phyloP scores from a whole-genome alignment of 2,113 vertebrate species.

The Onychorhynchus coronatus region DNA sequence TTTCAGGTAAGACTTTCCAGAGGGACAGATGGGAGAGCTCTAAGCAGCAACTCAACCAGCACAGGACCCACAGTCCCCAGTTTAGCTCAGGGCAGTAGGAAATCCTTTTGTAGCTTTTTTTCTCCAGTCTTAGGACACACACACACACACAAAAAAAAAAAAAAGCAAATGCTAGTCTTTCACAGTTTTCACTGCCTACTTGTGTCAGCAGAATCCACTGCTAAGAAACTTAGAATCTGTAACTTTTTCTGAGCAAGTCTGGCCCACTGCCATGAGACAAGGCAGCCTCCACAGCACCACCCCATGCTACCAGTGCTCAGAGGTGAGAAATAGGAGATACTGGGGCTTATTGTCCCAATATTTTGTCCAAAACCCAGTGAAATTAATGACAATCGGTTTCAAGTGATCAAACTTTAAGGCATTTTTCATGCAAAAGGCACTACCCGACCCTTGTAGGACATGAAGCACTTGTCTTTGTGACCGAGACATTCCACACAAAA shows the following conservation, averaged over 20 bases:
- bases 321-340: neutral
- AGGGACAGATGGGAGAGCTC: neutral
- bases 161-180: neutral
- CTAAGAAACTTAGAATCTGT: neutral
- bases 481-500: neutral
- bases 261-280: neutral
- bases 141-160: neutral
- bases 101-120: neutral
- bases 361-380: neutral
- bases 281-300: neutral
- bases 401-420: neutral
- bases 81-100: neutral
- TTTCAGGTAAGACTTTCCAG: neutral
- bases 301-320: neutral
- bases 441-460: neutral
- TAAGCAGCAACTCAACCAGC: neutral
- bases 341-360: neutral
- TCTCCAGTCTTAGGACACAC: neutral
- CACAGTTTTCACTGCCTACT: conserved; percentile 3
- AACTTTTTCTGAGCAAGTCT: neutral
- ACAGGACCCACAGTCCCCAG: neutral
- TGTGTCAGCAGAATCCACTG: conserved; percentile 32
- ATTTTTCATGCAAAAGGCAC: neutral
- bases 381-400: neutral
- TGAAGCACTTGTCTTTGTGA: neutral